phyloP scores from a whole-genome alignment of 2,797 vertebrate species.

The Taeniopygia guttata region DNA sequence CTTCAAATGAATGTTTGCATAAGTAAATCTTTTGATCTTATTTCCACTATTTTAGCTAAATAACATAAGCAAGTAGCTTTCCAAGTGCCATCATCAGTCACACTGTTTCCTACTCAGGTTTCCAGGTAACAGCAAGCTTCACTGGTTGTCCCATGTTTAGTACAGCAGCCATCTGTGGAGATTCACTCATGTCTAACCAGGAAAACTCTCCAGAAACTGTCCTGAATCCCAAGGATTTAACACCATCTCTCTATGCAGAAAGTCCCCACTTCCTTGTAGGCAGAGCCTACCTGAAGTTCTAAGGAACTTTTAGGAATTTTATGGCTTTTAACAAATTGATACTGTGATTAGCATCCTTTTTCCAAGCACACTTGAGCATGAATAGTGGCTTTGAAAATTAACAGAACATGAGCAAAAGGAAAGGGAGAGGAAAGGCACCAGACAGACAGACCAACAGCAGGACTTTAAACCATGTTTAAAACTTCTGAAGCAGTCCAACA shows the following conservation, averaged over 20 bases:
- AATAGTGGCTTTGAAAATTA: not conserved
- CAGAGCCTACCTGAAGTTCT: not conserved
- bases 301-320: not conserved
- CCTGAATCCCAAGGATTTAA: not conserved
- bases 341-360: not conserved
- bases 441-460: not conserved
- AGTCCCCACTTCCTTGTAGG: not conserved
- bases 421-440: not conserved
- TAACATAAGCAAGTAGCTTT: not conserved
- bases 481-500: not conserved
- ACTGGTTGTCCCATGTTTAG: not conserved
- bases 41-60: conserved; percentile 3
- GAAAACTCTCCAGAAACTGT: fast-evolving
- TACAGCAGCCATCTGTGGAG: not conserved
- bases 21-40: not conserved
- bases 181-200: not conserved
- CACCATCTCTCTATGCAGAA: not conserved
- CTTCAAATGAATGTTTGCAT: not conserved
- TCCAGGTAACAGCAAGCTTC: not conserved
- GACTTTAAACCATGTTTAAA: not conserved
- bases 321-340: not conserved
- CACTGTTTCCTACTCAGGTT: not conserved
- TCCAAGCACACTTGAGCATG: not conserved
- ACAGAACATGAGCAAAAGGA: not conserved
- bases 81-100: not conserved